These are phyloP conservation scores for Calonectris borealis DNA, from an alignment of 2,113 vertebrate species.

Conservation along the genomic window DNA sequence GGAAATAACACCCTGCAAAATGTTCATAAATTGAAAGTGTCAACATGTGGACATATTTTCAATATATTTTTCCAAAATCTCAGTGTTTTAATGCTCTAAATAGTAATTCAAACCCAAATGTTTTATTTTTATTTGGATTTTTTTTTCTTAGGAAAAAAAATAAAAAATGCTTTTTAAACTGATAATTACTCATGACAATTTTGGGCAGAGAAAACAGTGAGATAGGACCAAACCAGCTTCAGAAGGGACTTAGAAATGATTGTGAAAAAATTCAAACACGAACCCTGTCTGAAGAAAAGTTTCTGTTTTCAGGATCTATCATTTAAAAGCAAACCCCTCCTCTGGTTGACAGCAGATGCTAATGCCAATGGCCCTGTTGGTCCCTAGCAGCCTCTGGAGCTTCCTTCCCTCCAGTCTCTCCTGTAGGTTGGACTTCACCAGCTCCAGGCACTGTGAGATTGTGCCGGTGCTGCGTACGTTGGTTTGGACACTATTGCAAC, in stretches of 20 bases:
- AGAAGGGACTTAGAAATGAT: neutral
- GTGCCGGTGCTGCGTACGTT: accelerated
- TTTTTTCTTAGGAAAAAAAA: neutral
- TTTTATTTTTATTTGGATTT: neutral
- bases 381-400: neutral
- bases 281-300: neutral
- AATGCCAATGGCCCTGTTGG: neutral
- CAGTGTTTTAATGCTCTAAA: neutral
- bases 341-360: neutral
- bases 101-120: neutral
- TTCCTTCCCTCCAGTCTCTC: neutral
- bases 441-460: neutral
- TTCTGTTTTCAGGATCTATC: neutral
- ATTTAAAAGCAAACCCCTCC: neutral
- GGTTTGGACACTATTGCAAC: neutral
- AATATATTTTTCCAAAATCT: neutral
- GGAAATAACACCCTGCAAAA: neutral
- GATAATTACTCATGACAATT: neutral
- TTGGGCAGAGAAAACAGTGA: neutral
- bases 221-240: neutral
- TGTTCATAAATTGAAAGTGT: neutral
- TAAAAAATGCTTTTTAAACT: neutral
- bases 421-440: neutral
- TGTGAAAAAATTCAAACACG: neutral
- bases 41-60: neutral